Conservation (phyloP, 2,888 invertebrate genomes). For the Phaedon cochleariae region DNA sequence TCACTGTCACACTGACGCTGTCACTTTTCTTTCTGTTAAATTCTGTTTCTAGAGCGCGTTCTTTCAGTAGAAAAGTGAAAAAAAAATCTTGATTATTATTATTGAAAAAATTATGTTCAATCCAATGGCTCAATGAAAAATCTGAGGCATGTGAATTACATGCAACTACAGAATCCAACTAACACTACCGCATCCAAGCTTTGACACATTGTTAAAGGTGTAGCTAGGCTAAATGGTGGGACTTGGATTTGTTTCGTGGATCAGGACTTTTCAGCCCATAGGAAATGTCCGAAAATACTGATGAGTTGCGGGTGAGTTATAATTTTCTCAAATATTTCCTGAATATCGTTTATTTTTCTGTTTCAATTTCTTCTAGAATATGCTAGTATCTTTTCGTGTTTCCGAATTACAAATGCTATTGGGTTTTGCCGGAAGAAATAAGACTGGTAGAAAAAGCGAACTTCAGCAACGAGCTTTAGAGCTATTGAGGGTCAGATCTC, state of each 20-base stretch:
- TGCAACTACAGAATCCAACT: not conserved
- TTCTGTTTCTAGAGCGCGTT: too few relatives aligned
- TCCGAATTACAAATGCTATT: slow-evolving; percentile 85
- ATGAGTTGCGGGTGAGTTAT: slow-evolving; percentile 59
- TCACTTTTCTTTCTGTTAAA: too few relatives aligned
- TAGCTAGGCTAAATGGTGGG: slow-evolving; percentile 45
- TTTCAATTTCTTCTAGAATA: slow-evolving; percentile 56
- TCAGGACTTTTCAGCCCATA: slow-evolving; percentile 37
- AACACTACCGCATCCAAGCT: not conserved
- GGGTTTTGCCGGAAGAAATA: slow-evolving; percentile 80
- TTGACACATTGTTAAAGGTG: not conserved
- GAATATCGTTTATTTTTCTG: not conserved
- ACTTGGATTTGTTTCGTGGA: slow-evolving; percentile 38
- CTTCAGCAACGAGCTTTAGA: slow-evolving; percentile 78
- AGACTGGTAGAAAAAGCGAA: slow-evolving; percentile 82
- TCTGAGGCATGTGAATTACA: not conserved
- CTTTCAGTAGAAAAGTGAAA: not conserved
- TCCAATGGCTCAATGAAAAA: not conserved
- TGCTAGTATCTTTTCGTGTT: slow-evolving; percentile 77
- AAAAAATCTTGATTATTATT: not conserved
- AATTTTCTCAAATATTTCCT: not conserved
- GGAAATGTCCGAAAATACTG: slow-evolving; percentile 62
- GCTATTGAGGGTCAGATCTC: slow-evolving; percentile 72
- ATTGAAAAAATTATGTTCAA: not conserved
- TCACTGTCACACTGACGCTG: too few relatives aligned